Evolutionary conservation across 1,140 invertebrate genomes (phyloP).

Genomic region (Drosophila lacteicornis): DNA sequence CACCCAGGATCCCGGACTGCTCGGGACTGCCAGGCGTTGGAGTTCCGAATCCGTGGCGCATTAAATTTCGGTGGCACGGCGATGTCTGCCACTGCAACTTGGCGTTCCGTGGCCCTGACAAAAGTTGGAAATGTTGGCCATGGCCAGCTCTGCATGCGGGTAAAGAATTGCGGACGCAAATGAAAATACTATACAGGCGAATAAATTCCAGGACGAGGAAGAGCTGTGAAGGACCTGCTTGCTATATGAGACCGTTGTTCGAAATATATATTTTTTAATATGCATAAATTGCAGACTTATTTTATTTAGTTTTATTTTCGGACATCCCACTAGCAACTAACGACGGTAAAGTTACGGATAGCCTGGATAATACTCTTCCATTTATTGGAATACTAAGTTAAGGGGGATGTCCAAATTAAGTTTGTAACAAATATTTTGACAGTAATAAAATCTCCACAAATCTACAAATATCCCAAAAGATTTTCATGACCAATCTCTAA

Average conservation of each 20-base stretch:
- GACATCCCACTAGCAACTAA: not conserved
- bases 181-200: slow-evolving; percentile 17
- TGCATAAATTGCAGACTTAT: slow-evolving; percentile 64
- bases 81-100: slow-evolving; percentile 34
- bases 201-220: slow-evolving; percentile 50
- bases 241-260: slow-evolving; percentile 17
- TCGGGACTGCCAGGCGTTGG: slow-evolving; percentile 14
- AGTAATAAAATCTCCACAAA: too few relatives aligned
- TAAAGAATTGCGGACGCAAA: slow-evolving; percentile 31
- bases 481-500: too few relatives aligned
- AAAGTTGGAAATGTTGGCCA: slow-evolving; percentile 38
- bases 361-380: not conserved
- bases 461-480: too few relatives aligned
- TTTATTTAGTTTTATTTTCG: slow-evolving; percentile 38
- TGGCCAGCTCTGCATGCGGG: slow-evolving; percentile 27
- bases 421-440: too few relatives aligned
- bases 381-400: too few relatives aligned
- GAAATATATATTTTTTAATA: slow-evolving; percentile 67
- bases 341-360: too few relatives aligned
- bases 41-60: slow-evolving; percentile 61
- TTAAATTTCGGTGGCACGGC: slow-evolving; percentile 60
- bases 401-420: too few relatives aligned
- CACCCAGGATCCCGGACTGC: slow-evolving; percentile 6
- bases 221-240: slow-evolving; percentile 25
- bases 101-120: slow-evolving; percentile 39